Evolutionary conservation across 2,888 invertebrate species (phyloP).

Genomic region (Conops quadrifasciatus): DNA sequence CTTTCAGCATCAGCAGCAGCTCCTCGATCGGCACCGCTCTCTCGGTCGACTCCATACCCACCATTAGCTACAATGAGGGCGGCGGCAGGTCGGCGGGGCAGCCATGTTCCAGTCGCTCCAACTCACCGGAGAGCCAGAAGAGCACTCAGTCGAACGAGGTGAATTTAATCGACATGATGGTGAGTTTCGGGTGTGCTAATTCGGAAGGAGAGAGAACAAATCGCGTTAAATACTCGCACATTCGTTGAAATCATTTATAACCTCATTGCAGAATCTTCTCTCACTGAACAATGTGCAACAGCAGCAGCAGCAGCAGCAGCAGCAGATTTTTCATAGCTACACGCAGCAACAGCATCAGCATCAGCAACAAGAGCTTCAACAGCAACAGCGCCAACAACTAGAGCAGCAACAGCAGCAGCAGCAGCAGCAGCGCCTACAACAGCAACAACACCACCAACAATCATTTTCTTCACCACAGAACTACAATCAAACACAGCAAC

Average conservation of each 20-base stretch:
- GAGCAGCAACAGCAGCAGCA: constrained; percentile 45
- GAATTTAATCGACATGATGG: constrained; percentile 63
- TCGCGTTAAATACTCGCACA: background rate
- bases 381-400: constrained; percentile 43
- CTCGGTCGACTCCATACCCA: constrained; percentile 57
- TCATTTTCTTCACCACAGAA: constrained; percentile 16
- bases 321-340: too few relatives aligned
- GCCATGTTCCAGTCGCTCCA: constrained; percentile 59
- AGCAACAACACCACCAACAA: constrained; percentile 41
- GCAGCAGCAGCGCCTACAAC: constrained; percentile 41
- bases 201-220: background rate
- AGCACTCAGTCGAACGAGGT: constrained; percentile 61
- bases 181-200: constrained; percentile 42
- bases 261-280: constrained; percentile 54
- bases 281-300: constrained; percentile 55
- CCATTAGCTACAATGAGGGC: constrained; percentile 43
- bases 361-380: constrained; percentile 43
- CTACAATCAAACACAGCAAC: constrained; percentile 36
- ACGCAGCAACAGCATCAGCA: constrained; percentile 47
- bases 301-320: constrained; percentile 50
- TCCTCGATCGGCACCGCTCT: constrained; percentile 58
- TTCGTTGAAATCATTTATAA: background rate
- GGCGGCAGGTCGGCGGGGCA: constrained; percentile 44
- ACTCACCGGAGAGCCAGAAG: constrained; percentile 63
- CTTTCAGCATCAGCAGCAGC: constrained; percentile 59